A percentile compares a stretch with the other conserved stretches of the same genome.
phyloP scores from a whole-genome alignment of 2,888 invertebrate species.

The Pseudoips prasinana region DNA sequence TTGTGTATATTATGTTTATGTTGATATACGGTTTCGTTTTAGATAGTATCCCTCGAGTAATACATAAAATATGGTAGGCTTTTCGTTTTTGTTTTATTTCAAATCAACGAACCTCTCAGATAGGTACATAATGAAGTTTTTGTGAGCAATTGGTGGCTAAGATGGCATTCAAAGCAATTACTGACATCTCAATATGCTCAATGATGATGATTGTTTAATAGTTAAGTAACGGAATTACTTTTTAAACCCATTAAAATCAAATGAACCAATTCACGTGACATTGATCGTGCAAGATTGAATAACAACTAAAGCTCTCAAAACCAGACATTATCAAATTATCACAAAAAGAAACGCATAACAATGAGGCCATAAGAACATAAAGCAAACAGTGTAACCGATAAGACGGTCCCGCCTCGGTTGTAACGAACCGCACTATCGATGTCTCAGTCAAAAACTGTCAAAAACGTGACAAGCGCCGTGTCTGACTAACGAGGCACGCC shows the following conservation, averaged over 20 bases:
- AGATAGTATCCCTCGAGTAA: conserved; percentile 10
- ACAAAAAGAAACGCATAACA: conserved; percentile 61
- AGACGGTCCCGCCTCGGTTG: conserved; percentile 62
- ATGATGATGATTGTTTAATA: too few species aligned
- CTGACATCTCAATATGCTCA: too few species aligned
- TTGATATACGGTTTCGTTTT: conserved; percentile 23
- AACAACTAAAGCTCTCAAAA: conserved; percentile 34
- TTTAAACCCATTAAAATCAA: conserved; percentile 11
- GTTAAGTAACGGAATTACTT: too few species aligned
- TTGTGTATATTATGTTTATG: conserved; percentile 28
- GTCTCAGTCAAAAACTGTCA: conserved; percentile 81
- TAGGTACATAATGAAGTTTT: too few species aligned
- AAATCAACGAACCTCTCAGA: conserved; percentile 9
- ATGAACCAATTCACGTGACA: conserved; percentile 34
- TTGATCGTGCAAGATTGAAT: conserved; percentile 37
- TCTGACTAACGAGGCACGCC: conserved; percentile 76
- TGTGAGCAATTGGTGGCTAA: too few species aligned
- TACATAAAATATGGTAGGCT: conserved; percentile 4
- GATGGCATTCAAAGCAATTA: too few species aligned
- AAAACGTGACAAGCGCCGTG: conserved; percentile 77
- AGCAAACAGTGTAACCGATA: conserved; percentile 69
- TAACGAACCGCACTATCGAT: conserved; percentile 78
- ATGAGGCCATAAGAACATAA: conserved; percentile 70
- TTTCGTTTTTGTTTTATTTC: conserved; percentile 8
- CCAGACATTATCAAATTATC: conserved; percentile 50